Base-by-base conservation (phyloP, 2,888 invertebrate genomes). In the Cryptophagus acutangulus region DNA sequence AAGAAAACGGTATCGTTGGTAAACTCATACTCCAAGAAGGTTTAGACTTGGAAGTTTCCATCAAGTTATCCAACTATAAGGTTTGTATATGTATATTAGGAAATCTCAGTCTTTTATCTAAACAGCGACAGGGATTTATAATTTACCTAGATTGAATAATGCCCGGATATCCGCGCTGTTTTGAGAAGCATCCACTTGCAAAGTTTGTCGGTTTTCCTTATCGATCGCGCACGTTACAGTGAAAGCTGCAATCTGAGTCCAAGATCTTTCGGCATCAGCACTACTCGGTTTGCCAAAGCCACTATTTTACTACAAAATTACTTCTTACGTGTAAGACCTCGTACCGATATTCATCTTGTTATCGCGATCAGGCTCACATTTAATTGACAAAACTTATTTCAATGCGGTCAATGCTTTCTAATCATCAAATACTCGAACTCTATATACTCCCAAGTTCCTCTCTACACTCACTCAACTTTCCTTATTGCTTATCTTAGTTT, bases 1-100 rank as follows among this genome's bases (percentile, higher is more conserved):
- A 86, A 58, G 82, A 87, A 59, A 87, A 84, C 55, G 87, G 87
- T 0, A 71, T 84, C 5, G 81, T 86, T 1, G 73, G 81, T 0
- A 87, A 87, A 62, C 75, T 84, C 48, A 72, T 85, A 1, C 76
- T 79, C 42, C 72, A 74, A 6, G 71, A 77, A 18, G 77, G 78
- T 15, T 70, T 88, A 36, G 82, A 86, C 51, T 77, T 82, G 3
- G 84, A 87, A 61, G 59, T 84, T 43, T 82, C 84, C 6, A 67
- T 83, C 2, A 76, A 80, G 53, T 63, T 88, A 25, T 83, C 84
- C 1, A 76, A 78, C 48, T 79, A 81, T 57, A 84, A 82, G 72
- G 75, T 70, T 52, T 49, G 63, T 63, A 57, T 51, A 46, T 31
- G 20, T 35, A 39, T 47, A 45, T 49, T 43, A 39, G 18, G 41